Evolutionary conservation across 2,113 vertebrate species (phyloP).

Genomic region (Polyodon spathula): DNA sequence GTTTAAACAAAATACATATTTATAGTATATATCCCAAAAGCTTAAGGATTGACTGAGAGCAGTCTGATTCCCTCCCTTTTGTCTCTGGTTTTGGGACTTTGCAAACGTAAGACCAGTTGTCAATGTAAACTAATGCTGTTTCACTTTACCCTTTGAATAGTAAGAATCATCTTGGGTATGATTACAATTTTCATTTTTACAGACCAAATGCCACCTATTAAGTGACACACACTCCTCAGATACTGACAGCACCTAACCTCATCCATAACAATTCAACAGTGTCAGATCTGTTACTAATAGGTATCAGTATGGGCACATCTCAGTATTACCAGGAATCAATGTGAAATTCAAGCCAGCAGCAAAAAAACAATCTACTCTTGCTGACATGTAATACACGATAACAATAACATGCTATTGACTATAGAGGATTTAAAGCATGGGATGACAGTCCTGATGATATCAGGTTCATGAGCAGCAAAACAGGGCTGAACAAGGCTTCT

Average conservation of each 20-base stretch:
- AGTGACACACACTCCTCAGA: background rate
- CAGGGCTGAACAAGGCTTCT: background rate
- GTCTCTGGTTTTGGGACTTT: too few relatives aligned
- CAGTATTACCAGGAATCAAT: conserved; percentile 17
- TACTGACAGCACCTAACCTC: conserved; percentile 24
- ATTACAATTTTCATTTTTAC: background rate
- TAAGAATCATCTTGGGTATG: too few relatives aligned
- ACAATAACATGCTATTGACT: conserved; percentile 13
- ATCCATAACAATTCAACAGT: conserved; percentile 30
- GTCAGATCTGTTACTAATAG: conserved; percentile 26
- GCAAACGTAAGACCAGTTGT: too few relatives aligned
- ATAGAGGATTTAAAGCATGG: background rate
- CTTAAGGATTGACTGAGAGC: too few relatives aligned
- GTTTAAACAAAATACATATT: too few relatives aligned
- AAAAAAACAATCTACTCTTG: conserved; percentile 24
- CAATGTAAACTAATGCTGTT: too few relatives aligned
- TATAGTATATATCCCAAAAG: too few relatives aligned
- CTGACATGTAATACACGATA: conserved; percentile 6
- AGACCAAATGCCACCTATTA: too few relatives aligned
- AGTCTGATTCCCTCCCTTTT: too few relatives aligned
- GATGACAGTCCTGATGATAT: conserved; percentile 7
- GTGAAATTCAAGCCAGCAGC: conserved; percentile 17
- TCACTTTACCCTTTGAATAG: too few relatives aligned
- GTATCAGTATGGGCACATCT: conserved; percentile 14
- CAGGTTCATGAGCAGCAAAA: background rate